A percentile compares a stretch with the other conserved stretches of the same genome.
Conservation (phyloP, 2,797 vertebrate species). For the Sandelia bainsii region DNA sequence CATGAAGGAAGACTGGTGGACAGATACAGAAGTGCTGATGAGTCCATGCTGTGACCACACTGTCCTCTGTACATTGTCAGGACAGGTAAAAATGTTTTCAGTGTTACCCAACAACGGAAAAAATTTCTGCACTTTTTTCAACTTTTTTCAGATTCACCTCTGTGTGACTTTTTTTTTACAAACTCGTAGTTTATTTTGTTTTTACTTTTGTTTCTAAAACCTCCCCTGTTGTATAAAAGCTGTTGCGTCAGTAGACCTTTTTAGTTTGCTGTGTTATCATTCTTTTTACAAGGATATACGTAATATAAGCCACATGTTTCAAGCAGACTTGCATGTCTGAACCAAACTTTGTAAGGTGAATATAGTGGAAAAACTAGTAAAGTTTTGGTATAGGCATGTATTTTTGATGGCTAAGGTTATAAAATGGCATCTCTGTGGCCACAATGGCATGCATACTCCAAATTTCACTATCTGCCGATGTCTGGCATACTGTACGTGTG, state of each 20-base stretch:
- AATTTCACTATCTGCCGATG: neutral
- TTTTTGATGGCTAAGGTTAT: neutral
- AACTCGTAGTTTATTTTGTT: neutral
- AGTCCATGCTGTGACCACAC: constrained; percentile 35
- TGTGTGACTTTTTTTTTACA: too few relatives aligned
- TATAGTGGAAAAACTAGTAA: neutral
- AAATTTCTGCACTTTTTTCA: neutral
- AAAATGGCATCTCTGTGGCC: neutral
- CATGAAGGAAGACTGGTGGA: constrained; percentile 8
- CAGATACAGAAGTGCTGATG: constrained; percentile 15
- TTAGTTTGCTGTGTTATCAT: neutral
- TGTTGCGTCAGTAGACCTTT: neutral
- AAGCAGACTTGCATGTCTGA: neutral
- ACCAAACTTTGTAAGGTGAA: neutral
- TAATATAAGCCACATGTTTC: neutral
- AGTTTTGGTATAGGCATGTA: neutral
- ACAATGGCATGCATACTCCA: neutral
- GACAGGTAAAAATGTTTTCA: constrained; percentile 21
- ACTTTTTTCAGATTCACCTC: neutral
- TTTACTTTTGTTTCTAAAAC: neutral
- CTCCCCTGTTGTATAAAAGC: neutral
- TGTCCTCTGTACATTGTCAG: constrained; percentile 38
- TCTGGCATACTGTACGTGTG: too few relatives aligned
- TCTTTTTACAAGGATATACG: neutral
- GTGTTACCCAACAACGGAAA: neutral